phyloP scores from a whole-genome alignment of 64 coral and sea anemone genomes.

The Montipora cactus region DNA sequence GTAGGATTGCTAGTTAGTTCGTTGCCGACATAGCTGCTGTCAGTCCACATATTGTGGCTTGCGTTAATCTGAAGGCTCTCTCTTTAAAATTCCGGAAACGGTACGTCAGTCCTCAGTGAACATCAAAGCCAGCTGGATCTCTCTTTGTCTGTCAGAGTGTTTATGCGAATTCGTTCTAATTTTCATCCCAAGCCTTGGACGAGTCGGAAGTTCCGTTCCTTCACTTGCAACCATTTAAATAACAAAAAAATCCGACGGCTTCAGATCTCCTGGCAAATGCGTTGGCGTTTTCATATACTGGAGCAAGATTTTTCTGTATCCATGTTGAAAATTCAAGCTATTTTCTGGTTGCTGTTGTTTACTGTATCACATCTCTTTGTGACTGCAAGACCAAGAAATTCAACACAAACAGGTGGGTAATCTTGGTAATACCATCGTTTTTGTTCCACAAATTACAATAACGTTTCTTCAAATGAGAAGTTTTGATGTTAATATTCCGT shows the following conservation, averaged over 20 bases:
- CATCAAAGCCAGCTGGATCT: not conserved
- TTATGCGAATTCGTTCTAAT: not conserved
- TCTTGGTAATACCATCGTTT: not conserved
- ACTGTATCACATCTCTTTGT: not conserved
- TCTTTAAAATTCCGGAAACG: not conserved
- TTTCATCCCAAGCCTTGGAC: not conserved
- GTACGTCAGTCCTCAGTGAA: not conserved
- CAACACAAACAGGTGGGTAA: conserved; percentile 8
- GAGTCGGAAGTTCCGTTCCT: conserved; percentile 18
- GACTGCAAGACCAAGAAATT: conserved; percentile 27
- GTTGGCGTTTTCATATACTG: not conserved
- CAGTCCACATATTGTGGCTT: not conserved
- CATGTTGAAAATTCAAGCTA: not conserved
- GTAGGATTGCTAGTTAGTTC: not conserved
- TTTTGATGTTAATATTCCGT: too few relatives aligned
- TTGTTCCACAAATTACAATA: not conserved
- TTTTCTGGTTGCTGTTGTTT: not conserved
- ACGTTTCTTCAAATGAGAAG: not conserved
- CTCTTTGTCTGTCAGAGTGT: not conserved
- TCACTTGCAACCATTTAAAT: conserved; percentile 3
- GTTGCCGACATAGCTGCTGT: not conserved
- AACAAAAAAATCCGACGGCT: not conserved
- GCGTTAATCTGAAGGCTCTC: not conserved
- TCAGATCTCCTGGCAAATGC: not conserved
- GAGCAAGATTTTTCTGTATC: not conserved